Conservation (phyloP, 2,113 vertebrate species). For the Thalassoma bifasciatum region DNA sequence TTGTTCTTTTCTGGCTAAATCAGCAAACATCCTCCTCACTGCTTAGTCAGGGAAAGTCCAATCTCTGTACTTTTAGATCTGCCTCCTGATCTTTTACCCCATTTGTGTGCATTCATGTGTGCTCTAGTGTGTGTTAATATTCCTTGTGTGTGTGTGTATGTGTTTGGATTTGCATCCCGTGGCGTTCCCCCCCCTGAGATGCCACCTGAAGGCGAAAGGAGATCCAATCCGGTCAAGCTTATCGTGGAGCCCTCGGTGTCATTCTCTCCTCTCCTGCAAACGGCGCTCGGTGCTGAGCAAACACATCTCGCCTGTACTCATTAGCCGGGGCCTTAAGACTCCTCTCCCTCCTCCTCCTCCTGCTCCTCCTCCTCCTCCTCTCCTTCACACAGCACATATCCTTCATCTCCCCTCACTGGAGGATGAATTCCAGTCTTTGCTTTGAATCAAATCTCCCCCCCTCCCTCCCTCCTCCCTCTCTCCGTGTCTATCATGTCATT, state of each 20-base stretch:
- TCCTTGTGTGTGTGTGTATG: neutral
- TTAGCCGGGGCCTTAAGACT: slow-evolving; percentile 63
- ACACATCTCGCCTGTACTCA: slow-evolving; percentile 69
- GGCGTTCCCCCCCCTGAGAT: slow-evolving; percentile 35
- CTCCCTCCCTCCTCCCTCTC: neutral
- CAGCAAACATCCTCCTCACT: slow-evolving; percentile 32
- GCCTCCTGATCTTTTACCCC: slow-evolving; percentile 50
- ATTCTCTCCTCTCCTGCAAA: slow-evolving; percentile 34
- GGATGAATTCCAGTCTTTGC: slow-evolving; percentile 17
- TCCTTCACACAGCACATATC: neutral
- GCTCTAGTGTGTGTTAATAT: neutral
- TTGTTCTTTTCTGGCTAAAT: slow-evolving; percentile 11
- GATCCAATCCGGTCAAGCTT: slow-evolving; percentile 68
- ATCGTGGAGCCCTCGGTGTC: slow-evolving; percentile 50
- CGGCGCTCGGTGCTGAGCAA: slow-evolving; percentile 65
- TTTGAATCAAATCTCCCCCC: slow-evolving; percentile 27
- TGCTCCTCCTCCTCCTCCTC: neutral
- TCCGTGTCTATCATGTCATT: slow-evolving; percentile 14
- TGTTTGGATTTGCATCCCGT: slow-evolving; percentile 40
- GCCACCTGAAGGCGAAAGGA: slow-evolving; percentile 41
- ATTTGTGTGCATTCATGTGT: neutral
- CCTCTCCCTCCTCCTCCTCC: neutral
- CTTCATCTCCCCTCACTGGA: slow-evolving; percentile 11
- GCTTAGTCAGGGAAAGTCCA: slow-evolving; percentile 58
- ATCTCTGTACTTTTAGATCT: slow-evolving; percentile 30